Conservation (phyloP, 2,888 invertebrate species). For the Cataglyphis albicans region DNA sequence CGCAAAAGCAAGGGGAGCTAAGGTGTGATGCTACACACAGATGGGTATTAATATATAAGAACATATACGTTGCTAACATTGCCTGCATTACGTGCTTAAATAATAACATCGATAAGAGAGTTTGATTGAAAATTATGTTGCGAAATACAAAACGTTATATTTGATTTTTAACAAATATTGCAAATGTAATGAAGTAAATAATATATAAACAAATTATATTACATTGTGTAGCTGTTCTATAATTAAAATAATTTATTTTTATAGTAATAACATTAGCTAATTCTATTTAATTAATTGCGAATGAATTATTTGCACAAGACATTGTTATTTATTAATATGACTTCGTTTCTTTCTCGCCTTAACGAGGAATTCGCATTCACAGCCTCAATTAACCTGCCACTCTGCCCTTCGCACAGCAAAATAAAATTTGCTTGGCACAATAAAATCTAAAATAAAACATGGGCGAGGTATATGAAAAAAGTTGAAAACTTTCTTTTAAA, state of each 20-base stretch:
- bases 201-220: background rate
- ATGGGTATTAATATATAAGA: conserved; percentile 49
- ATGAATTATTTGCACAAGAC: background rate
- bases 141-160: background rate
- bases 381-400: conserved; percentile 26
- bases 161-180: background rate
- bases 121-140: conserved; percentile 4
- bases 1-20: conserved; percentile 36
- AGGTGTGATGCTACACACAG: conserved; percentile 28
- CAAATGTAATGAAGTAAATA: background rate
- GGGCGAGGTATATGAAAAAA: background rate
- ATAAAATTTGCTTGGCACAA: background rate
- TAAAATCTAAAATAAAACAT: background rate
- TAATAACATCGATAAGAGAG: conserved; percentile 18
- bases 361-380: conserved; percentile 32
- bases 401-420: background rate
- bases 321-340: conserved; percentile 5
- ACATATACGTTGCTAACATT: background rate
- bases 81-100: background rate
- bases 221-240: background rate
- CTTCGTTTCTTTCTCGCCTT: background rate
- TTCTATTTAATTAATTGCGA: background rate
- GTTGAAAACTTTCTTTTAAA: background rate
- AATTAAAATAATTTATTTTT: background rate
- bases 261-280: conserved; percentile 16